Percentiles rank a stretch among this genome's conserved stretches.
Evolutionary conservation across 2,113 vertebrate genomes (phyloP).

Genomic region (Tor tambroides): DNA sequence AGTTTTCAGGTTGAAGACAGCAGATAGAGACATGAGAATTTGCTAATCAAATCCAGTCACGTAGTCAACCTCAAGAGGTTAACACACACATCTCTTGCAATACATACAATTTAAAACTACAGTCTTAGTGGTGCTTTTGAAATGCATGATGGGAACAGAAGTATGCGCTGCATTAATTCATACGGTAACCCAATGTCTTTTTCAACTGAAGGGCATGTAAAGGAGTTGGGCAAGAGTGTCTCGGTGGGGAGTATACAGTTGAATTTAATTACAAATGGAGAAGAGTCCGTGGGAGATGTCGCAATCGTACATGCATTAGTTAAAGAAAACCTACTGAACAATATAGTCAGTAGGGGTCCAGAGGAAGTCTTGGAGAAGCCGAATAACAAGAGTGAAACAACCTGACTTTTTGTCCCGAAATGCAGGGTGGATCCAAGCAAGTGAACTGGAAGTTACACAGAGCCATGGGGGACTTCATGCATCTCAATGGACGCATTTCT

Average conservation of each 20-base stretch:
- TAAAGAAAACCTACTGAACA: conserved; percentile 72
- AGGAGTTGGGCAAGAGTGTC: conserved; percentile 66
- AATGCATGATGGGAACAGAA: conserved; percentile 67
- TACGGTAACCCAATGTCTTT: conserved; percentile 62
- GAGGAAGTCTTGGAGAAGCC: conserved; percentile 61
- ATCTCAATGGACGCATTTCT: conserved; percentile 74
- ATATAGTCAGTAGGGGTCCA: conserved; percentile 72
- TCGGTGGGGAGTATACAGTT: conserved; percentile 72
- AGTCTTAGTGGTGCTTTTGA: conserved; percentile 65
- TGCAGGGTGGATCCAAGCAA: conserved; percentile 68
- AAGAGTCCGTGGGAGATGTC: conserved; percentile 71
- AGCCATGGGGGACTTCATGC: conserved; percentile 70
- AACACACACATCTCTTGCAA: not conserved
- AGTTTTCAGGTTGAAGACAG: not conserved
- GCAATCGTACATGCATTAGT: conserved; percentile 74
- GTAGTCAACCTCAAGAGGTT: not conserved
- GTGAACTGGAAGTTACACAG: conserved; percentile 66
- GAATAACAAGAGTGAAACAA: conserved; percentile 74
- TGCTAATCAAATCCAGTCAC: not conserved
- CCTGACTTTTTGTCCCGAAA: conserved; percentile 71
- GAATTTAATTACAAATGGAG: conserved; percentile 75
- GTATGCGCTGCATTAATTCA: conserved; percentile 67
- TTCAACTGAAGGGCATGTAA: conserved; percentile 62
- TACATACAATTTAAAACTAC: conserved; percentile 59
- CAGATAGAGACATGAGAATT: not conserved